These are phyloP conservation scores for Hofmannophila pseudospretella DNA, from an alignment of 2,888 invertebrate species.

Conservation along the genomic window DNA sequence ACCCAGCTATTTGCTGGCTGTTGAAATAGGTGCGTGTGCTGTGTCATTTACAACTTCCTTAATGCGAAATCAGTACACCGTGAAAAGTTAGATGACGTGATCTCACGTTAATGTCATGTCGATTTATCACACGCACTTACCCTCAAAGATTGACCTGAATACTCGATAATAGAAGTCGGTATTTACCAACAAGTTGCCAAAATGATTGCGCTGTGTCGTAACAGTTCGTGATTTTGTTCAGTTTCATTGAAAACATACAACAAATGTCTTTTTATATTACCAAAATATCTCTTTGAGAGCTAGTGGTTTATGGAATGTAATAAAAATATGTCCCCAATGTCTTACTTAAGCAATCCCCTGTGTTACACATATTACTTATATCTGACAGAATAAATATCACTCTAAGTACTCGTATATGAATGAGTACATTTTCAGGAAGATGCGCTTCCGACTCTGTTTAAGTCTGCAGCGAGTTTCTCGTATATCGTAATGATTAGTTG, in stretches of 20 bases:
- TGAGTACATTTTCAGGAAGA: too few relatives aligned
- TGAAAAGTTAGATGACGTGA: constrained; percentile 35
- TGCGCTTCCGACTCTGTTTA: too few relatives aligned
- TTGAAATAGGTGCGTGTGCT: constrained; percentile 35
- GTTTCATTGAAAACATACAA: constrained; percentile 3
- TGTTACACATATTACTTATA: too few relatives aligned
- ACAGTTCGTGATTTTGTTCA: constrained; percentile 5
- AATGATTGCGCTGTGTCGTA: constrained; percentile 1
- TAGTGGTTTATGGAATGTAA: neutral
- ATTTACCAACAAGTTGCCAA: constrained; percentile 1
- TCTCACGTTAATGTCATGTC: constrained; percentile 28
- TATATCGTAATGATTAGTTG: too few relatives aligned
- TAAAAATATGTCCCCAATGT: too few relatives aligned
- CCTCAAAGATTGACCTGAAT: constrained; percentile 5
- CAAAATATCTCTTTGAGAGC: neutral
- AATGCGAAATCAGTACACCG: constrained; percentile 35
- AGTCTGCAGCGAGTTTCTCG: too few relatives aligned
- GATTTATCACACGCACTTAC: constrained; percentile 13
- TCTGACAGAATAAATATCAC: too few relatives aligned
- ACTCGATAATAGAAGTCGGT: constrained; percentile 1
- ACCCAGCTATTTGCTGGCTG: constrained; percentile 27
- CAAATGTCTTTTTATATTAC: constrained; percentile 2
- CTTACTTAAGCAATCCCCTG: too few relatives aligned
- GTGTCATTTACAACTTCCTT: constrained; percentile 38
- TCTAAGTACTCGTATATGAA: too few relatives aligned